Percentiles rank a stretch among this genome's conserved stretches.
These are phyloP conservation scores for Notothenia rossii DNA, from an alignment of 2,113 vertebrate genomes.

Conservation along the genomic window DNA sequence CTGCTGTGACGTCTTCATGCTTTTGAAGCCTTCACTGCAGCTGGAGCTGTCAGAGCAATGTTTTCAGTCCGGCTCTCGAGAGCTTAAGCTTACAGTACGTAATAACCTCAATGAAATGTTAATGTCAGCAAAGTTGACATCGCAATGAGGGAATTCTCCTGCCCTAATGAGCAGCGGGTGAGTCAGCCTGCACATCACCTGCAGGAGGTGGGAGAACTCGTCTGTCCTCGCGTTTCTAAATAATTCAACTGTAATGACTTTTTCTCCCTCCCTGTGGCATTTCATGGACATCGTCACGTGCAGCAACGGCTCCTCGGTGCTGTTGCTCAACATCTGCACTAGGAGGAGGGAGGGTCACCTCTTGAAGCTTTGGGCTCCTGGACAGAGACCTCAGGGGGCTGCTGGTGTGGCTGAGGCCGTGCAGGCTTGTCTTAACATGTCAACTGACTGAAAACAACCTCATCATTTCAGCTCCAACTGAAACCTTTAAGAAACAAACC, in stretches of 20 bases:
- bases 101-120: constrained; percentile 69
- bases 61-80: constrained; percentile 41
- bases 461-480: neutral
- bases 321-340: constrained; percentile 1
- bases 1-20: constrained; percentile 13
- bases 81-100: constrained; percentile 55
- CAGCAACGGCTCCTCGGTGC: neutral
- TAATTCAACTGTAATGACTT: constrained; percentile 23
- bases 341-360: constrained; percentile 23
- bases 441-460: neutral
- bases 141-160: constrained; percentile 5
- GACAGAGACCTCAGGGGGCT: constrained; percentile 43
- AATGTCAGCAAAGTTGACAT: constrained; percentile 62
- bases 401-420: constrained; percentile 12
- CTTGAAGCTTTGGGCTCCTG: constrained; percentile 1
- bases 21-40: constrained; percentile 11
- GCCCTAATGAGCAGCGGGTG: neutral
- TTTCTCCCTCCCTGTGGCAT: constrained; percentile 11
- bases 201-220: neutral
- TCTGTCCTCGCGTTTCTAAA: constrained; percentile 24
- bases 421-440: constrained; percentile 59
- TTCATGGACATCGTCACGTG: constrained; percentile 24
- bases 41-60: constrained; percentile 62
- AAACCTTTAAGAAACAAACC: neutral
- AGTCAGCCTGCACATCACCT: constrained; percentile 3